Evolutionary conservation across 2,113 vertebrate genomes (phyloP).

Genomic region (Nerophis ophidion): DNA sequence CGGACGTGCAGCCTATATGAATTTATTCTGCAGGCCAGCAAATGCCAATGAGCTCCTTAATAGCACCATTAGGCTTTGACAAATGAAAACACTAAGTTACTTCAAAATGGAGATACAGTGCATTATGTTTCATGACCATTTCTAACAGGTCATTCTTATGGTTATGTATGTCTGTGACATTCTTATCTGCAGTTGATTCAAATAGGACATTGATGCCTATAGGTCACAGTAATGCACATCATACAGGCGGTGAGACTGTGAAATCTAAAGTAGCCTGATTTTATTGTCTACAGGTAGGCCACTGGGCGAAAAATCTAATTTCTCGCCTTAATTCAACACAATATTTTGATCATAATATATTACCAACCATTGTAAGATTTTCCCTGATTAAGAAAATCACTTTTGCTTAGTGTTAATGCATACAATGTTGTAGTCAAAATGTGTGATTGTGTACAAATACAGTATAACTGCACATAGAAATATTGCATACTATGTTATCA

Average conservation of each 20-base stretch:
- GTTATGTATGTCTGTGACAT: constrained; percentile 58
- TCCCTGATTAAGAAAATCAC: too few relatives aligned
- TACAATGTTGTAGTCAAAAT: not conserved
- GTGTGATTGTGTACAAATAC: not conserved
- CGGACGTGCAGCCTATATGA: constrained; percentile 19
- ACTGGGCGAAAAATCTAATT: too few relatives aligned
- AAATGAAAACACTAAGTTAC: constrained; percentile 63
- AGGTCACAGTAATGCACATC: constrained; percentile 36
- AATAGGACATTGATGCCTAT: constrained; percentile 46
- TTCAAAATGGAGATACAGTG: constrained; percentile 55
- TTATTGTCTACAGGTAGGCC: constrained; percentile 22
- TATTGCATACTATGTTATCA: not conserved
- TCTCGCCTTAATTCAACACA: too few relatives aligned
- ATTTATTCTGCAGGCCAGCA: constrained; percentile 48
- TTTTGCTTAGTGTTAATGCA: not conserved
- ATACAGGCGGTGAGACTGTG: constrained; percentile 39
- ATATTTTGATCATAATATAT: too few relatives aligned
- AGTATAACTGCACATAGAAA: not conserved
- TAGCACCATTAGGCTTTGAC: constrained; percentile 61
- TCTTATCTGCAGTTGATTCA: constrained; percentile 56
- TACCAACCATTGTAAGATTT: too few relatives aligned
- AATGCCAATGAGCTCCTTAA: constrained; percentile 61
- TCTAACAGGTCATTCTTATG: constrained; percentile 41
- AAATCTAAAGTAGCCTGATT: constrained; percentile 44
- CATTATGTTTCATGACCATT: constrained; percentile 46